Base-by-base conservation (phyloP, 2,888 invertebrate species). In the Meghimatium bilineatum region DNA sequence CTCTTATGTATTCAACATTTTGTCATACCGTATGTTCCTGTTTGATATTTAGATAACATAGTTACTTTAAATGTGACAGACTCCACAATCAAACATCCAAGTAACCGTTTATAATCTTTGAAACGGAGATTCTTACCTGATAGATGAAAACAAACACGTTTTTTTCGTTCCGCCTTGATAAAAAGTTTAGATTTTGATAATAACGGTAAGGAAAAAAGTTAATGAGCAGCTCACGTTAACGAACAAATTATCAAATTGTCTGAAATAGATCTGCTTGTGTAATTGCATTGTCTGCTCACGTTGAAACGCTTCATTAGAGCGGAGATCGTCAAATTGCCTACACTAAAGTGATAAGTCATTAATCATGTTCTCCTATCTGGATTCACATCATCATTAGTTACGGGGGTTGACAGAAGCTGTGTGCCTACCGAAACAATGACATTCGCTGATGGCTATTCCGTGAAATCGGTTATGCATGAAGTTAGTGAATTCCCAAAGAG, bases 161-260 rank as follows among this genome's bases (percentile, higher is more conserved):
- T 29, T 66, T 1, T 66, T 6, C 32, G 3, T 63, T n/a, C n/a
- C 23, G 26, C 60, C n/a, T 63, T 63, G 60, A 63, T 63, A 5
- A 63, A 12, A 63, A n/a, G n/a, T 2, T n/a, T 23, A 23, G 26
- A 8, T 26, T n/a, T 26, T 23, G 60, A 63, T 63, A 63, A 63
- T 63, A 23, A 63, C n/a, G 5, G 60, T 63, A 63, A 63, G n/a
- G 60, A n/a, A 26, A 63, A 10, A 63, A 23, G n/a, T 63, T 56
- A 23, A 63, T n/a, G n/a, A 23, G 60, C n/a, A 56, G 26, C 26
- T 26, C 2, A 8, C 63, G n/a, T 63, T n/a, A 14, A 17, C 23
- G 32, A 56, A 32, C 66, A 66, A 66, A 66, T 32, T 66, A 66
- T 66, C 66, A 66, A 32, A 66, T 66, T 66, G 66, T 32, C 17